Evolutionary conservation across 2,888 invertebrate species (phyloP).

Genomic region (Lasioglossum marginatum): DNA sequence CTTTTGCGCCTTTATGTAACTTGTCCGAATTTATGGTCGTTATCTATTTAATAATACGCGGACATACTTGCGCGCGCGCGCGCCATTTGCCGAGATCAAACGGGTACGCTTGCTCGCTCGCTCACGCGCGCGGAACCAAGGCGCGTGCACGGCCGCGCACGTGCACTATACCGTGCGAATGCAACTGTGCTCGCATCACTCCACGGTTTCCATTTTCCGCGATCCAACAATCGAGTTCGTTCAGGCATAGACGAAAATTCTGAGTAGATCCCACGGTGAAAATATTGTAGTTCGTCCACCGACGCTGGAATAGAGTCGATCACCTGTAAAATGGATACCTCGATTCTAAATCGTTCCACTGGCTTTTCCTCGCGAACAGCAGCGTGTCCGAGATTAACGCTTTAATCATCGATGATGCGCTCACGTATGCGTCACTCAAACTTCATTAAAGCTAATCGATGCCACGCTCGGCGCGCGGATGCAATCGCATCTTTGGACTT

Average conservation of each 20-base stretch:
- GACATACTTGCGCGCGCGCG: slow-evolving; percentile 68
- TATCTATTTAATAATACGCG: slow-evolving; percentile 78
- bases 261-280: not conserved
- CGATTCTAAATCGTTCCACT: not conserved
- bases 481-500: not conserved
- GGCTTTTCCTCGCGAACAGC: slow-evolving; percentile 4
- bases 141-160: not conserved
- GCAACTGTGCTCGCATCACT: slow-evolving; percentile 11
- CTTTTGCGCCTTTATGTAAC: slow-evolving; percentile 77
- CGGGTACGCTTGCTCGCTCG: slow-evolving; percentile 39
- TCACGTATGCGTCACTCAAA: slow-evolving; percentile 19
- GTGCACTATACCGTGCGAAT: slow-evolving; percentile 15
- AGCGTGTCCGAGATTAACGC: slow-evolving; percentile 10
- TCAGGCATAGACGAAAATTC: slow-evolving; percentile 39
- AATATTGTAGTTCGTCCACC: not conserved
- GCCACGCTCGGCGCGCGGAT: not conserved
- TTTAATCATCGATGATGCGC: slow-evolving; percentile 35
- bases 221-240: slow-evolving; percentile 27
- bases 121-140: not conserved
- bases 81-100: slow-evolving; percentile 69
- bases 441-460: slow-evolving; percentile 34
- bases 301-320: slow-evolving; percentile 15
- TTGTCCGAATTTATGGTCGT: slow-evolving; percentile 75
- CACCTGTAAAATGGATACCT: not conserved
- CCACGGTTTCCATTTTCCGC: not conserved